A percentile compares a stretch with the other conserved stretches of the same genome.
phyloP scores from a whole-genome alignment of 2,888 invertebrate species.

The Pogonocherus hispidulus region DNA sequence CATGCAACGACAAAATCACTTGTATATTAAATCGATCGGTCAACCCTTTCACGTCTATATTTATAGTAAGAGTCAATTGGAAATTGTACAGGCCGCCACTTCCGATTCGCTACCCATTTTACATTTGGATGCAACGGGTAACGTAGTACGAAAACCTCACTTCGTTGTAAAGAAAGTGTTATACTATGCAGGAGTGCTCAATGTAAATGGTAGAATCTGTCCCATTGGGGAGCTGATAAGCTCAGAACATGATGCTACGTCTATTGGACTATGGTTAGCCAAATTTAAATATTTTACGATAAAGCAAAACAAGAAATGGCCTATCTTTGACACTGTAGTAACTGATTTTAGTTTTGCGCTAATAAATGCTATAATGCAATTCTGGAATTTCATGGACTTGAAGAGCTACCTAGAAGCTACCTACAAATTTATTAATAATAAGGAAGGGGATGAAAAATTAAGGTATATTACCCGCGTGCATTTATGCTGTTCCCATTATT shows the following conservation, averaged over 20 bases:
- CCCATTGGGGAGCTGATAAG: not conserved
- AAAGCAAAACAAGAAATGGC: not conserved
- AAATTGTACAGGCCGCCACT: too few species aligned
- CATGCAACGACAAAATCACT: too few species aligned
- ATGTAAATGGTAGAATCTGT: conserved; percentile 1
- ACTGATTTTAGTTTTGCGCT: not conserved
- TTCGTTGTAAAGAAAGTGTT: not conserved
- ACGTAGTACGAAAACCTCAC: not conserved
- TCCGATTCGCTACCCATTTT: too few species aligned
- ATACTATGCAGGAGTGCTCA: conserved; percentile 15
- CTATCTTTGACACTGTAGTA: not conserved
- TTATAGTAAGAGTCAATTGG: not conserved
- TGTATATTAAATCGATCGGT: not conserved
- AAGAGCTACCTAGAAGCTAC: not conserved
- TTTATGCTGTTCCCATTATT: not conserved
- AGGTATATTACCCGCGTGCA: not conserved
- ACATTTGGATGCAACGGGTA: not conserved
- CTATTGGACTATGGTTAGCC: not conserved
- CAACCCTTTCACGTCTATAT: not conserved
- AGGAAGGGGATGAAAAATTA: too few species aligned
- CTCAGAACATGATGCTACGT: not conserved
- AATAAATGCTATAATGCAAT: not conserved
- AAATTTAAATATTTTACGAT: conserved; percentile 2
- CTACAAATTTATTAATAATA: too few species aligned
- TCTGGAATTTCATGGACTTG: not conserved